Evolutionary conservation across 92 coral and sea anemone genomes (phyloP).

Genomic region (Paramuricea clavata): DNA sequence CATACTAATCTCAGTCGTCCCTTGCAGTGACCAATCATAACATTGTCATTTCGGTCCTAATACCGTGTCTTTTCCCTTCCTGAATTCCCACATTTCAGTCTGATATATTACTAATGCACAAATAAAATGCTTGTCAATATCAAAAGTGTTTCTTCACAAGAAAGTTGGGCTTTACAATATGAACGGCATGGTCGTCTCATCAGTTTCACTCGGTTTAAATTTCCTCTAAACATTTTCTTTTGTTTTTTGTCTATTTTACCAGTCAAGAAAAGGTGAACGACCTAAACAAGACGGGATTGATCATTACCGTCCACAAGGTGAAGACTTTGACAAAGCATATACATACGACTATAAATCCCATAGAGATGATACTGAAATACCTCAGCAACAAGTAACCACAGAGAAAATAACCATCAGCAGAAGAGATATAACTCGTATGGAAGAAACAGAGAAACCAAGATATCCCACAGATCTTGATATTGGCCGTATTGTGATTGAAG

Average conservation of each 20-base stretch:
- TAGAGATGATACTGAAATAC: conserved; percentile 6
- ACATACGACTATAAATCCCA: conserved; percentile 12
- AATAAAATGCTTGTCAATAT: too few relatives aligned
- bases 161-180: too few relatives aligned
- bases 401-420: conserved; percentile 31
- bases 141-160: too few relatives aligned
- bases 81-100: too few relatives aligned
- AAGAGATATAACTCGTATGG: conserved; percentile 13
- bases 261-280: not conserved
- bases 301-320: not conserved
- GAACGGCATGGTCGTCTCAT: too few relatives aligned
- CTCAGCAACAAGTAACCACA: conserved; percentile 16
- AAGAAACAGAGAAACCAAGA: conserved; percentile 14
- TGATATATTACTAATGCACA: too few relatives aligned
- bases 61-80: too few relatives aligned
- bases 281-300: not conserved
- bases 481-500: conserved; percentile 50
- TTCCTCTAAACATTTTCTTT: too few relatives aligned
- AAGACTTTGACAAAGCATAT: conserved; percentile 14
- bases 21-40: too few relatives aligned
- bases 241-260: not conserved
- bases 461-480: conserved; percentile 18
- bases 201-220: too few relatives aligned
- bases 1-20: too few relatives aligned
- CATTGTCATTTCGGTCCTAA: too few relatives aligned